Conservation (phyloP, 2,888 invertebrate species). For the Platerodrilus igneus region DNA sequence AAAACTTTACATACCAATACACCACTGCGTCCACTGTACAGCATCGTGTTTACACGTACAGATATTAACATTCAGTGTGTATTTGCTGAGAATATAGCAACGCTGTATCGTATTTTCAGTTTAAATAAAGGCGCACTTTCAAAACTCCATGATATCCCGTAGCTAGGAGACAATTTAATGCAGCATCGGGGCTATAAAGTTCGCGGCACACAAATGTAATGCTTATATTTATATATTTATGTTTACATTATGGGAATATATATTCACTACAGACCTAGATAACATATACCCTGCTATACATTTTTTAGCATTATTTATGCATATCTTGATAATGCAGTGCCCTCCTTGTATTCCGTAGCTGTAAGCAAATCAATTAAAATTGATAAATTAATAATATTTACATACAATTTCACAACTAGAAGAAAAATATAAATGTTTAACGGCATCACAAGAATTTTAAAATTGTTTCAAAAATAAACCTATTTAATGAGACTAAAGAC, state of each 20-base stretch:
- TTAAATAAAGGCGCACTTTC: slow-evolving; percentile 40
- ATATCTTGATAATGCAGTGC: no score
- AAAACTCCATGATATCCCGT: slow-evolving; percentile 34
- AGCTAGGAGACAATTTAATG: slow-evolving; percentile 44
- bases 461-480: no score
- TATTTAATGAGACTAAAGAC: slow-evolving; percentile 36
- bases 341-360: no score
- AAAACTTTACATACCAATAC: slow-evolving; percentile 23
- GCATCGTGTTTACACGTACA: slow-evolving; percentile 38
- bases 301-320: slow-evolving; percentile 19
- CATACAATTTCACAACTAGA: no score
- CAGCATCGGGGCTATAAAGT: slow-evolving; percentile 42
- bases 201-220: slow-evolving; percentile 42
- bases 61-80: slow-evolving; percentile 35
- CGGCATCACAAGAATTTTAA: no score
- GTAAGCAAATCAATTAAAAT: no score
- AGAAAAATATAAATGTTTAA: no score
- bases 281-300: slow-evolving; percentile 32
- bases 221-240: slow-evolving; percentile 46
- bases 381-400: no score
- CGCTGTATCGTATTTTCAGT: slow-evolving; percentile 37
- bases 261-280: slow-evolving; percentile 38
- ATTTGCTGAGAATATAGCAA: slow-evolving; percentile 27
- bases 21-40: slow-evolving; percentile 28
- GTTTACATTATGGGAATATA: slow-evolving; percentile 46